phyloP scores from a whole-genome alignment of 2,888 invertebrate genomes.

The Synanthedon vespiformis region DNA sequence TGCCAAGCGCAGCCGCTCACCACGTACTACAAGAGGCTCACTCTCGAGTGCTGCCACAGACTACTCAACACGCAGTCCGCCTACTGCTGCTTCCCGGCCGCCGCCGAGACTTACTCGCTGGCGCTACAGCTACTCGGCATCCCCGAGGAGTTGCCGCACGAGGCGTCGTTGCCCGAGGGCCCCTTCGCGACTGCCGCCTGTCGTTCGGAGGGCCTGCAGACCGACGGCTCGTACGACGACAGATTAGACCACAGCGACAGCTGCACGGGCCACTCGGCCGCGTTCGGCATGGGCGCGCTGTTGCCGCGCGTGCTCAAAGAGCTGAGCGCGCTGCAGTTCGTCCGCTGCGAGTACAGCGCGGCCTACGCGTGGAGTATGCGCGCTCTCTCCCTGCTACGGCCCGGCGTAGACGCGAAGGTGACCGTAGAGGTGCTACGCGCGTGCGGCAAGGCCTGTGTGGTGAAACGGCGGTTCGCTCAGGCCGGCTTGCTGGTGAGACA shows the following conservation, averaged over 20 bases:
- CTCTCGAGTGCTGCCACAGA: constrained; percentile 89
- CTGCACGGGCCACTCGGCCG: constrained; percentile 14
- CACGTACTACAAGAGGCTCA: constrained; percentile 72
- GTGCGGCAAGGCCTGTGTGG: constrained; percentile 90
- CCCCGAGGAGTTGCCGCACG: constrained; percentile 19
- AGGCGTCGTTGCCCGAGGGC: constrained; percentile 18
- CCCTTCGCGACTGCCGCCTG: constrained; percentile 23
- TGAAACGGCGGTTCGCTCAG: constrained; percentile 85
- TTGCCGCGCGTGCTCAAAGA: constrained; percentile 83
- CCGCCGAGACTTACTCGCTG: constrained; percentile 76
- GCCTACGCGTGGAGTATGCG: constrained; percentile 82
- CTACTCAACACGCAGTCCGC: constrained; percentile 86
- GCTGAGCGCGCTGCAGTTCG: constrained; percentile 85
- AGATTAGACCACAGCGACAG: constrained; percentile 5
- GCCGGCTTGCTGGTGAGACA: constrained; percentile 87
- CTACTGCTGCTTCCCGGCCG: constrained; percentile 83
- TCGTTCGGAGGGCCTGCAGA: constrained; percentile 20
- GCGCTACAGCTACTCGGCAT: constrained; percentile 45
- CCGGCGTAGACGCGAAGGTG: constrained; percentile 73
- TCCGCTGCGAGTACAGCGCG: constrained; percentile 88
- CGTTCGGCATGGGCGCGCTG: constrained; percentile 49
- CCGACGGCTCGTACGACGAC: constrained; percentile 19
- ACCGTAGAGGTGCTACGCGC: constrained; percentile 86
- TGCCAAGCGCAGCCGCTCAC: constrained; percentile 69
- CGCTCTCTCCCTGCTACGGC: constrained; percentile 77